Evolutionary conservation across 2,113 vertebrate genomes (phyloP).

Genomic region (Mastomys coucha): DNA sequence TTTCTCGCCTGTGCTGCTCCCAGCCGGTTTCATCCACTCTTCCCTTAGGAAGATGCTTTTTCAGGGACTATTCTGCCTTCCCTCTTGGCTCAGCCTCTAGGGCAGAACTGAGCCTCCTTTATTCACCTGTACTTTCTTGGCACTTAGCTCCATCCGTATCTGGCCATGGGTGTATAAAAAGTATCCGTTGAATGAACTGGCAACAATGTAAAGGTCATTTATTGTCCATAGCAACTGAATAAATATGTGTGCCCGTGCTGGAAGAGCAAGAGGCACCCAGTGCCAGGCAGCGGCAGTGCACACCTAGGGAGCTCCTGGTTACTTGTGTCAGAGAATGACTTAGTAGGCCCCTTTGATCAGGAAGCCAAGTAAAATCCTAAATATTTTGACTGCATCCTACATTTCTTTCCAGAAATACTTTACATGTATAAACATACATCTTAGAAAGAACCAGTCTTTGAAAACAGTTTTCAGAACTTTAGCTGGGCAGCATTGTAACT

Average conservation of each 20-base stretch:
- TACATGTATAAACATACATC: background rate
- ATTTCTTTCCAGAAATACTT: background rate
- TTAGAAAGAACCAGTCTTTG: background rate
- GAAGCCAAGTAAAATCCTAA: background rate
- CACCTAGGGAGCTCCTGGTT: background rate
- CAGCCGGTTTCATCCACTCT: background rate
- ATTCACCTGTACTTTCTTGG: background rate
- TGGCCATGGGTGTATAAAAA: background rate
- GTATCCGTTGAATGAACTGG: background rate
- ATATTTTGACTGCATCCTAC: background rate
- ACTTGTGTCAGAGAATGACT: background rate
- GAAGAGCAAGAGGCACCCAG: background rate
- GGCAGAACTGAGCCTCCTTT: background rate
- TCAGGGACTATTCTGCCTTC: background rate
- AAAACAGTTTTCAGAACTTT: constrained; percentile 13
- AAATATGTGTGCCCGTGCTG: background rate
- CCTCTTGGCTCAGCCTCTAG: background rate
- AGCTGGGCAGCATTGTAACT: background rate
- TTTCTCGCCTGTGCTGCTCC: background rate
- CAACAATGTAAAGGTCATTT: background rate
- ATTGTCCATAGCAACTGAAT: background rate
- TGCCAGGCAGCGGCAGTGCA: background rate
- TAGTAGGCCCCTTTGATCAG: background rate
- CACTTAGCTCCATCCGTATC: background rate
- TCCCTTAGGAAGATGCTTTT: background rate